Base-by-base conservation (phyloP, 1,140 invertebrate species). In the Pseudomyrmex sp. region DNA sequence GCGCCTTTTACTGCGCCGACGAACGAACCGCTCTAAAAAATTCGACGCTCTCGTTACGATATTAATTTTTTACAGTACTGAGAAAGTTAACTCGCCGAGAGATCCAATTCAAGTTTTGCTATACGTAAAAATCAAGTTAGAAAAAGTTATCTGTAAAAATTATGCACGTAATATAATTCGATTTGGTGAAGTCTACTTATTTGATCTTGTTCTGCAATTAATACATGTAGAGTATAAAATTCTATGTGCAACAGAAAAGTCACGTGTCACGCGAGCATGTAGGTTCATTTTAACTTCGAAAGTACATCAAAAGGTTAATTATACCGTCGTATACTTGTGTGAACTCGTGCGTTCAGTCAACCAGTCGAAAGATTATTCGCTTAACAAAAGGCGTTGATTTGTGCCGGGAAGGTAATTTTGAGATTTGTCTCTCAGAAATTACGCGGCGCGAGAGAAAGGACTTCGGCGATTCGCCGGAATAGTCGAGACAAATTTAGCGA, bases 401-500 rank as follows among this genome's bases (percentile, higher is more conserved):
- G 44, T 18, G 76, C 54, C 54, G n/a, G 20, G 54, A 26, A 80
- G 20, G 65, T 79, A 79, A 80, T 80, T 80, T 80, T 23, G 20
- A 80, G 66, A 48, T 59, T 72, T 72, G 66, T 72, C 54, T 72
- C 68, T 72, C 68, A 50, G 76, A 72, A 61, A 72, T 72, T 72
- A 61, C 46, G n/a, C 26, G n/a, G 44, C 20, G 10, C 20, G n/a
- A 35, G 63, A 35, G 15, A 26, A 79, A 59, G 54, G 63, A 35
- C 35, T 35, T 68, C 13, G 35, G 20, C 20, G 75, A 58, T 68
- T 70, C 46, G 13, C 23, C 56, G 56, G 8, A 80, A 80, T 61
- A 50, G 54, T 35, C 46, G 76, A 10, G 66, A 72, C 54, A 80
- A 80, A 80, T 80, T 80, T 80, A 80, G 66, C 76, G 76, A 80